phyloP scores from a whole-genome alignment of 2,113 vertebrate species.

The Haliaeetus leucogaster region DNA sequence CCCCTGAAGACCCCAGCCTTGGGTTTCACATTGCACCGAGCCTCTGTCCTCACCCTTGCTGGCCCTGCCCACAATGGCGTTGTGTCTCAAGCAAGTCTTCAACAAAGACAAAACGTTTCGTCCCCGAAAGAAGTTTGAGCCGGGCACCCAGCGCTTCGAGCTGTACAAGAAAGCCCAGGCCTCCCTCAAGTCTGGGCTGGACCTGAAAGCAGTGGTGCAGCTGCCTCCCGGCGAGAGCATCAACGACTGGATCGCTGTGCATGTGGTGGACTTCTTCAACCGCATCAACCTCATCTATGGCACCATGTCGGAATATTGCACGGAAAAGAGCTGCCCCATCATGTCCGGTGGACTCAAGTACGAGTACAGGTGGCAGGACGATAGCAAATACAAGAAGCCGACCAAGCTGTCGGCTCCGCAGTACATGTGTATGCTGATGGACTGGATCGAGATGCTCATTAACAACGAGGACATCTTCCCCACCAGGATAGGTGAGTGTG shows the following conservation, averaged over 20 bases:
- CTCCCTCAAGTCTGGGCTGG: conserved; percentile 92
- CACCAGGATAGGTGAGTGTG: conserved; percentile 90
- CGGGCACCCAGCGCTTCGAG: conserved; percentile 93
- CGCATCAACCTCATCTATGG: conserved; percentile 98
- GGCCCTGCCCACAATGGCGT: conserved; percentile 75
- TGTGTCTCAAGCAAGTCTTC: conserved; percentile 97
- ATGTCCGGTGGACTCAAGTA: conserved; percentile 94
- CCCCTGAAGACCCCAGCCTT: background rate
- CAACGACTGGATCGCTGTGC: conserved; percentile 94
- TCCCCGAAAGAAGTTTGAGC: conserved; percentile 91
- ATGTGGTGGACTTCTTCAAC: conserved; percentile 98
- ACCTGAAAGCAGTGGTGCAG: conserved; percentile 91
- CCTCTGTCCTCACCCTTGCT: background rate
- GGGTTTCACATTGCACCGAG: background rate
- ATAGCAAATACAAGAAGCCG: conserved; percentile 87
- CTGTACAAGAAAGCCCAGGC: conserved; percentile 97
- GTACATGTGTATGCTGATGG: conserved; percentile 96
- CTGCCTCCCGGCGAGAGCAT: conserved; percentile 88
- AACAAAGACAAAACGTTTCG: conserved; percentile 97
- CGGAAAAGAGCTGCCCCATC: conserved; percentile 88
- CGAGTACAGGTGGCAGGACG: conserved; percentile 96
- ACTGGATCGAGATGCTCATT: conserved; percentile 96
- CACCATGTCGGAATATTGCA: conserved; percentile 94
- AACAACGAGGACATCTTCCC: conserved; percentile 95
- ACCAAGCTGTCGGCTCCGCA: conserved; percentile 90